phyloP scores from a whole-genome alignment of 2,888 invertebrate genomes.

The Tortricodes alternella region DNA sequence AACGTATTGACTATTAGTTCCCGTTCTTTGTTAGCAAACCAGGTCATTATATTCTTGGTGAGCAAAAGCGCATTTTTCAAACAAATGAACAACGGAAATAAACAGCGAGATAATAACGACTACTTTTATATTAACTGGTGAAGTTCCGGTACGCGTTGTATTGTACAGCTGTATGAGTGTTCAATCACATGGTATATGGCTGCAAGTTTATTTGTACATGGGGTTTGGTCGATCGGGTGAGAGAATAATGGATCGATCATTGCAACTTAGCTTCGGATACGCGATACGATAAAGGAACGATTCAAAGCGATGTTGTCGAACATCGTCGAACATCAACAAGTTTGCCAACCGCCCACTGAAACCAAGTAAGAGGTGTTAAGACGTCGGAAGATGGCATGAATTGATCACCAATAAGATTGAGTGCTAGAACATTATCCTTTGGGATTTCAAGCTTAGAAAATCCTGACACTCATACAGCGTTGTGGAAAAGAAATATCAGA shows the following conservation, averaged over 20 bases:
- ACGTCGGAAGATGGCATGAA: conserved; percentile 61
- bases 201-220: neutral
- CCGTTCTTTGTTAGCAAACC: conserved; percentile 22
- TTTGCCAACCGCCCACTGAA: conserved; percentile 25
- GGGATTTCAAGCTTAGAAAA: conserved; percentile 52
- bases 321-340: conserved; percentile 28
- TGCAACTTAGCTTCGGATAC: conserved; percentile 12
- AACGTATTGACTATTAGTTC: conserved; percentile 29
- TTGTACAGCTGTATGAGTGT: neutral
- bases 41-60: conserved; percentile 6
- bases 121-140: neutral
- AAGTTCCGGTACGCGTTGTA: neutral
- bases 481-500: conserved; percentile 57
- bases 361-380: conserved; percentile 45
- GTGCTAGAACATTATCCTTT: conserved; percentile 63
- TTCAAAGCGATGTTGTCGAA: conserved; percentile 12
- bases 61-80: conserved; percentile 13
- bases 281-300: conserved; percentile 15
- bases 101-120: neutral
- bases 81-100: conserved; percentile 10
- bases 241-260: conserved; percentile 7
- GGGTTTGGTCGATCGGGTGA: neutral
- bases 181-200: neutral
- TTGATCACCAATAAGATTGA: conserved; percentile 51
- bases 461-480: conserved; percentile 47